Percentiles rank a stretch among this genome's conserved stretches.
Conservation (phyloP, 2,113 vertebrate species). For the Xerus inauris region DNA sequence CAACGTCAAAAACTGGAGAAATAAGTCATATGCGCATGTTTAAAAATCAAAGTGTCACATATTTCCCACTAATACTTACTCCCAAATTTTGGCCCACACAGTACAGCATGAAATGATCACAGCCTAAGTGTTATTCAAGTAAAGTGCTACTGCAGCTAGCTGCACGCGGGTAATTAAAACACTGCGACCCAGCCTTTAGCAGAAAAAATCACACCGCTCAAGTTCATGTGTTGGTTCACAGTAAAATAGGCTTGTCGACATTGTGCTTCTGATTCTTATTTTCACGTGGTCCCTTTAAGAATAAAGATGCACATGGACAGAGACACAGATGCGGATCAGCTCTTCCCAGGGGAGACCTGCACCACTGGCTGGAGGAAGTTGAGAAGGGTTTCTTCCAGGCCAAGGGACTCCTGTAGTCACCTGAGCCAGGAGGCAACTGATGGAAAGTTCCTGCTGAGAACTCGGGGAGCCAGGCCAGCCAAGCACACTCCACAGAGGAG, state of each 20-base stretch:
- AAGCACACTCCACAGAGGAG: neutral
- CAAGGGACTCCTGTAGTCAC: neutral
- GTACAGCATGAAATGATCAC: neutral
- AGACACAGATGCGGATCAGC: neutral
- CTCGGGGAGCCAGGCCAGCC: neutral
- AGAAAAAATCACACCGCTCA: neutral
- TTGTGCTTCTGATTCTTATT: neutral
- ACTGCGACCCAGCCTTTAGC: neutral
- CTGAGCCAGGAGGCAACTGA: neutral
- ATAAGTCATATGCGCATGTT: conserved; percentile 10
- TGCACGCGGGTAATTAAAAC: neutral
- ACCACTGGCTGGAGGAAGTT: neutral
- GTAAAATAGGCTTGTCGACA: neutral
- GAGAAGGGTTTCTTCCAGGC: neutral
- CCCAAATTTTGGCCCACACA: neutral
- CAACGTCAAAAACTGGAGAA: conserved; percentile 38
- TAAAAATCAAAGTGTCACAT: neutral
- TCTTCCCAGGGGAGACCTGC: neutral
- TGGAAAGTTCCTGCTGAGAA: neutral
- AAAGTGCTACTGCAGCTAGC: conserved; percentile 7
- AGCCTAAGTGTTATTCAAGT: conserved; percentile 29
- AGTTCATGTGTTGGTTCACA: neutral
- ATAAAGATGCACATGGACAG: neutral
- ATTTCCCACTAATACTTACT: neutral
- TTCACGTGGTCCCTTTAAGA: neutral